phyloP scores from a whole-genome alignment of 2,888 invertebrate genomes.

The Alloscopus bannaensis region DNA sequence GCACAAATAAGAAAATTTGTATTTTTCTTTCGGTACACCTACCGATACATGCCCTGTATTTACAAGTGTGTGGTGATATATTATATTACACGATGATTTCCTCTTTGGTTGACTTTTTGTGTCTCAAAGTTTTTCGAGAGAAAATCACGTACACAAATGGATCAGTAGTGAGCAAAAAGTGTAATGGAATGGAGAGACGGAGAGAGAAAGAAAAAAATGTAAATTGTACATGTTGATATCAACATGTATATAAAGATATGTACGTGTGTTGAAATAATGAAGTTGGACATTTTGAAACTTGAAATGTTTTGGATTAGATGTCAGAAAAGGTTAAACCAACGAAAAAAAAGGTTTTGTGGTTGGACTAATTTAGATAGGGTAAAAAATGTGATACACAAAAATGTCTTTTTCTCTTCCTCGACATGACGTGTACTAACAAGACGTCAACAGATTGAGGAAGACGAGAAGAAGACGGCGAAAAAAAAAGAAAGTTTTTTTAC shows the following conservation, averaged over 20 bases:
- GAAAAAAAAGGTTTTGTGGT: constrained; percentile 44
- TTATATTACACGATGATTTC: background rate
- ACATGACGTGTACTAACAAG: constrained; percentile 1
- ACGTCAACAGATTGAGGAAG: background rate
- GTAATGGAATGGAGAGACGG: constrained; percentile 17
- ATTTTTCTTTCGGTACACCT: background rate
- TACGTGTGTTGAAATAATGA: background rate
- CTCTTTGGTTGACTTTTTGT: background rate
- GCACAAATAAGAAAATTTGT: constrained; percentile 1
- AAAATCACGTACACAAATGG: constrained; percentile 54
- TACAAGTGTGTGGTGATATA: background rate
- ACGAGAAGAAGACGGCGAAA: background rate
- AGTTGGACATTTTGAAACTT: constrained; percentile 40
- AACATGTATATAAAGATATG: constrained; percentile 28
- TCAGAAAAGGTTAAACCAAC: constrained; percentile 58
- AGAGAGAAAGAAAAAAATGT: constrained; percentile 2
- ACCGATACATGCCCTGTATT: background rate
- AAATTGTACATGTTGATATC: too few species aligned
- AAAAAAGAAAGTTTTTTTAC: constrained; percentile 33
- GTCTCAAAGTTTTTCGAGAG: too few species aligned
- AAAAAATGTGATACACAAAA: background rate
- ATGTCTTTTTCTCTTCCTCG: too few species aligned
- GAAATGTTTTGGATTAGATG: constrained; percentile 35
- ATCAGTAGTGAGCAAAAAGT: constrained; percentile 56
- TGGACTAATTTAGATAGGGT: constrained; percentile 52